Conservation (phyloP, 2,888 invertebrate genomes). For the Drosophila demipolita region DNA sequence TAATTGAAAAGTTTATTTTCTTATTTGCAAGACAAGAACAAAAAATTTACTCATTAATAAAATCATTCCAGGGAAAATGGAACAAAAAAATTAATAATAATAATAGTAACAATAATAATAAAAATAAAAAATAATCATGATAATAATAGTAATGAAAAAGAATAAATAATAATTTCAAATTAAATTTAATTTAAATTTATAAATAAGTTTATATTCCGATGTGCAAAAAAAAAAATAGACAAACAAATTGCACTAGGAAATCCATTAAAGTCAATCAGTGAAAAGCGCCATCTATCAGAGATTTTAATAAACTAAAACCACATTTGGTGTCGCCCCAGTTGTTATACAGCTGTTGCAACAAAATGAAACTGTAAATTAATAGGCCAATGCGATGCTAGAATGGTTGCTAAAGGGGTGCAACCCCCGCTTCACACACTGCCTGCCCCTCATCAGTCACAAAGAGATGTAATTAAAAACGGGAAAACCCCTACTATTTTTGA, state of each 20-base stretch:
- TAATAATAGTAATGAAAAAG: too few species aligned
- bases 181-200: too few species aligned
- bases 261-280: background rate
- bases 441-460: background rate
- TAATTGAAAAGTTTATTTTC: too few species aligned
- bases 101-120: too few species aligned
- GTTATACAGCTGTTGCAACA: slow-evolving; percentile 29
- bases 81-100: too few species aligned
- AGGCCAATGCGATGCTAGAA: slow-evolving; percentile 14
- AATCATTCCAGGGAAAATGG: background rate
- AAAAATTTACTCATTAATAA: background rate
- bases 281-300: slow-evolving; percentile 32
- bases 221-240: background rate
- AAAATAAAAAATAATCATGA: too few species aligned
- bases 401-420: background rate
- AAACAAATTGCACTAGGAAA: background rate
- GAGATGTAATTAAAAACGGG: slow-evolving; percentile 67
- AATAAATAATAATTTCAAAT: too few species aligned
- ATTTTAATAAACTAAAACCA: background rate
- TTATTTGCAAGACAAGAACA: background rate
- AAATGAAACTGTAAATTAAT: slow-evolving; percentile 47
- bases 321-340: slow-evolving; percentile 16
- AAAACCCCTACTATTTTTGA: slow-evolving; percentile 33
- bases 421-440: background rate
- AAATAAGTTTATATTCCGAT: background rate